Evolutionary conservation across 2,113 vertebrate species (phyloP).

Genomic region (Sturnira hondurensis): DNA sequence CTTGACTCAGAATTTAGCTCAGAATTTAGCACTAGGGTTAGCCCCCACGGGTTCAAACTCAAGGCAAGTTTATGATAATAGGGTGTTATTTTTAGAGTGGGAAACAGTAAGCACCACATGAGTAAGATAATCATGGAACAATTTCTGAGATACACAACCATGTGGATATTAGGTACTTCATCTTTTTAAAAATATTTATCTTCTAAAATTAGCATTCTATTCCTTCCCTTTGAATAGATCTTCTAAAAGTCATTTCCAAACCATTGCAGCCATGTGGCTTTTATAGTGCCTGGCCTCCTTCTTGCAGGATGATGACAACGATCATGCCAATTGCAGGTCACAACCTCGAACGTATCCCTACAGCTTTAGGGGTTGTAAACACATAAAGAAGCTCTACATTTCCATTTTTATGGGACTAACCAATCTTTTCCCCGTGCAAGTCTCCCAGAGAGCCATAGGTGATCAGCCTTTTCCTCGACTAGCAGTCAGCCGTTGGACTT

Average conservation of each 20-base stretch:
- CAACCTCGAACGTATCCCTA: conserved; percentile 42
- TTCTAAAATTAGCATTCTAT: conserved; percentile 4
- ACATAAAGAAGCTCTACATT: conserved; percentile 65
- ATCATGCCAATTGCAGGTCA: conserved; percentile 60
- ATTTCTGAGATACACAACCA: not conserved
- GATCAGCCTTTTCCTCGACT: conserved; percentile 37
- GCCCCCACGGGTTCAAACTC: not conserved
- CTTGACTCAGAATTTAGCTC: not conserved
- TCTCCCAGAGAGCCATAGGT: conserved; percentile 29
- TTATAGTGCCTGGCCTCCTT: conserved; percentile 4
- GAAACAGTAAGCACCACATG: not conserved
- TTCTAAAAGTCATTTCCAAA: conserved; percentile 59
- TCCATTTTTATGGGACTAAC: conserved; percentile 67
- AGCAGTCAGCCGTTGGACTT: conserved; percentile 15
- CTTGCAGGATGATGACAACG: conserved; percentile 18
- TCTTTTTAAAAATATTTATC: not conserved
- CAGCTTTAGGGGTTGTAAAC: conserved; percentile 53
- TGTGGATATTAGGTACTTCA: not conserved
- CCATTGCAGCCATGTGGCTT: conserved; percentile 20
- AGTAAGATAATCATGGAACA: not conserved
- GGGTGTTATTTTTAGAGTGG: not conserved
- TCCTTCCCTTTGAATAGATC: not conserved
- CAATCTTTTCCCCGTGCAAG: conserved; percentile 46
- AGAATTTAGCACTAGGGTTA: not conserved
- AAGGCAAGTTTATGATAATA: not conserved